These are phyloP conservation scores for Heloderma charlesbogerti DNA, from an alignment of 2,113 vertebrate genomes.

Conservation along the genomic window DNA sequence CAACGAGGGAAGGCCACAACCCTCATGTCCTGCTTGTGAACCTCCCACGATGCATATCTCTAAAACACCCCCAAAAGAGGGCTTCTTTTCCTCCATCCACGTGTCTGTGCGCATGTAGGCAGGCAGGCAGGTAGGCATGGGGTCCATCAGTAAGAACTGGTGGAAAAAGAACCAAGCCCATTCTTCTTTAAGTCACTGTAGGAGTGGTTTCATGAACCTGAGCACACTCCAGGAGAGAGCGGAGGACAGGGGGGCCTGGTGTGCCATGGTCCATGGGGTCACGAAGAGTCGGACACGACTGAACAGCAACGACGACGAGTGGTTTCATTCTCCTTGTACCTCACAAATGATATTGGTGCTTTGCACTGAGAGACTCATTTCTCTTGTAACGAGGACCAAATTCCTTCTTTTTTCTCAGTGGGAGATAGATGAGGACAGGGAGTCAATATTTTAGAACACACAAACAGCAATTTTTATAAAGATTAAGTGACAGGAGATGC, in stretches of 20 bases:
- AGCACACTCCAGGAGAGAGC: too few relatives aligned
- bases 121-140: too few relatives aligned
- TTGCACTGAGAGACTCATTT: background rate
- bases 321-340: background rate
- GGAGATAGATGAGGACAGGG: background rate
- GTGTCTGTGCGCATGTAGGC: background rate
- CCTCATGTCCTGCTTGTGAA: too few relatives aligned
- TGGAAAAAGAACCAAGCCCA: background rate
- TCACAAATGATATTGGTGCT: conserved; percentile 4
- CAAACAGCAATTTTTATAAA: fast-evolving
- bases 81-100: background rate
- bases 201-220: background rate
- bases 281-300: too few relatives aligned
- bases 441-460: background rate
- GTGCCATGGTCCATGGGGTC: too few relatives aligned
- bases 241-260: too few relatives aligned
- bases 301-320: too few relatives aligned
- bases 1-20: background rate
- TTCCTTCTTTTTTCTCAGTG: background rate
- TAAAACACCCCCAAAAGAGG: too few relatives aligned
- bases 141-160: background rate
- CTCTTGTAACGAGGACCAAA: conserved; percentile 7
- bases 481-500: background rate
- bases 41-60: too few relatives aligned
- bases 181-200: background rate